Conservation (phyloP, 2,888 invertebrate species). For the Chrysolina haemoptera region DNA sequence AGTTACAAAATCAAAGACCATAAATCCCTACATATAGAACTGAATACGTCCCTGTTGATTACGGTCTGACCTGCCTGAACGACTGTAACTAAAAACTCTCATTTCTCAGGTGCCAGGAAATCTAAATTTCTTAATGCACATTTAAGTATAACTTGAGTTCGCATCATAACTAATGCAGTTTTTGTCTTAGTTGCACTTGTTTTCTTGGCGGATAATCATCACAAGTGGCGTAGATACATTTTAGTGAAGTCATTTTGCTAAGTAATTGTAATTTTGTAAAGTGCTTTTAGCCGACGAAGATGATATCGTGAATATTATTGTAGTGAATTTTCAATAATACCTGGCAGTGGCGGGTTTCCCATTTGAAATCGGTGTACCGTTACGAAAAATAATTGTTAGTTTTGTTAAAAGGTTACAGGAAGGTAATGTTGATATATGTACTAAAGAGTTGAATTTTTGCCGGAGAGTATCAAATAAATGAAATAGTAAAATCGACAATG, state of each 20-base stretch:
- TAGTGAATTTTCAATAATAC: constrained; percentile 13
- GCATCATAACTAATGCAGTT: constrained; percentile 29
- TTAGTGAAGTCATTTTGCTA: constrained; percentile 52
- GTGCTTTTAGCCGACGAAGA: constrained; percentile 52
- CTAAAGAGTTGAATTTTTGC: too few relatives aligned
- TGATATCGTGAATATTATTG: constrained; percentile 51
- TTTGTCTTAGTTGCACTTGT: constrained; percentile 22
- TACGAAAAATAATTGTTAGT: too few relatives aligned
- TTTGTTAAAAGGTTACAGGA: too few relatives aligned
- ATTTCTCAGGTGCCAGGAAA: constrained; percentile 51
- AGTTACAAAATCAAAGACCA: too few relatives aligned
- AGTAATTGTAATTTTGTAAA: constrained; percentile 56
- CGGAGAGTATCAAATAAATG: too few relatives aligned
- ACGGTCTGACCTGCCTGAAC: neutral
- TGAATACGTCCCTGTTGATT: constrained; percentile 19
- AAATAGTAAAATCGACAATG: too few relatives aligned
- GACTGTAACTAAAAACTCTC: neutral
- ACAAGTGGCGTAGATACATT: constrained; percentile 30
- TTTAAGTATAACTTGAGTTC: constrained; percentile 57
- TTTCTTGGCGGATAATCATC: constrained; percentile 23
- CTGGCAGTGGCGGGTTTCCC: neutral
- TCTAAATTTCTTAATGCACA: constrained; percentile 60
- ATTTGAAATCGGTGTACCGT: too few relatives aligned
- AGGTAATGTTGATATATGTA: too few relatives aligned
- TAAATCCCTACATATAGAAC: too few relatives aligned